Percentiles rank a stretch among this genome's conserved stretches.
Conservation (phyloP, 2,113 vertebrate genomes). For the Dendrocopos noguchii region DNA sequence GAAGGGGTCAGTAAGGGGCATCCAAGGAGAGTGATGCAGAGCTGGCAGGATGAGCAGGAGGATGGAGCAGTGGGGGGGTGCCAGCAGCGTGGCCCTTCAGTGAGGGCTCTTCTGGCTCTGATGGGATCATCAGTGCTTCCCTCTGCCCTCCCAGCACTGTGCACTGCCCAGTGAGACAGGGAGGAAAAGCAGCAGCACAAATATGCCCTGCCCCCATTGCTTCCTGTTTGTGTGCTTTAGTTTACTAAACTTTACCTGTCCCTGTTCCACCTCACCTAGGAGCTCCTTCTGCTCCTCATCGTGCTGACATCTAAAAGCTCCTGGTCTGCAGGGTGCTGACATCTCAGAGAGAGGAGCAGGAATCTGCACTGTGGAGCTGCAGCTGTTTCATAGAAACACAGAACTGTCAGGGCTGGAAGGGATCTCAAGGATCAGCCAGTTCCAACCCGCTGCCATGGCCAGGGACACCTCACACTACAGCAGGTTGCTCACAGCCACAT, state of each 20-base stretch:
- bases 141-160: neutral
- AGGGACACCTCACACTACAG: too few relatives aligned
- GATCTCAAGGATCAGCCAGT: too few relatives aligned
- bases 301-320: too few relatives aligned
- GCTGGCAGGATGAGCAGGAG: neutral
- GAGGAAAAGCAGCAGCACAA: neutral
- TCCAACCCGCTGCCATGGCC: too few relatives aligned
- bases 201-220: neutral
- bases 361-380: accelerated
- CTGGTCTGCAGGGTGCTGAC: neutral
- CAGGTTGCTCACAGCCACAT: too few relatives aligned
- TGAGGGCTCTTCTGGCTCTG: neutral
- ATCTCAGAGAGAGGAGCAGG: neutral
- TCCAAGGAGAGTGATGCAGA: neutral
- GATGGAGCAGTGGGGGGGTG: neutral
- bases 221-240: neutral
- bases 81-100: accelerated
- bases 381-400: neutral
- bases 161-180: accelerated
- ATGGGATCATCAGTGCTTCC: accelerated
- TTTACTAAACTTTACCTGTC: neutral
- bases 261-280: neutral
- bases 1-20: neutral
- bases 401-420: too few relatives aligned
- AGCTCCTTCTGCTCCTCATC: neutral